Conservation (phyloP, 2,797 vertebrate species). For the Podarcis siculus region DNA sequence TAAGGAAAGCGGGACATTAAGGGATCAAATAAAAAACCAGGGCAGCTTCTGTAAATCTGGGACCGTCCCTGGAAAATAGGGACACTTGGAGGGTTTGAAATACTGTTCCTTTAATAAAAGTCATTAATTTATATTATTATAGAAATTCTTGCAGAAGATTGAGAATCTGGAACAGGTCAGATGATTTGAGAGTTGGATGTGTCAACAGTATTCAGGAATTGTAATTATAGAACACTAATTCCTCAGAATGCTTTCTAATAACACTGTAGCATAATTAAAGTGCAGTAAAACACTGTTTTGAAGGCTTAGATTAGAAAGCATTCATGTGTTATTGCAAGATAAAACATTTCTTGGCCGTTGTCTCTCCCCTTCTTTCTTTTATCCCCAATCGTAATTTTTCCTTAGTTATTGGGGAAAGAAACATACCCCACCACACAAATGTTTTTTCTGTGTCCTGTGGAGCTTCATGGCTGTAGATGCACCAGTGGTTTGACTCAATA, state of each 20-base stretch:
- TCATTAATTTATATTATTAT: neutral
- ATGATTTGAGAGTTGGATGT: neutral
- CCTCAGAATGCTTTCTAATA: too few species aligned
- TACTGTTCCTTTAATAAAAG: neutral
- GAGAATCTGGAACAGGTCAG: neutral
- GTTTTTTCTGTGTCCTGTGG: too few species aligned
- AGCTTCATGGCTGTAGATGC: too few species aligned
- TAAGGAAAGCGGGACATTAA: too few species aligned
- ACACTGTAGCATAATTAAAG: neutral
- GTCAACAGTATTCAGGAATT: neutral
- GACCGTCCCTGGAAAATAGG: too few species aligned
- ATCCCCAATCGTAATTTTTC: too few species aligned
- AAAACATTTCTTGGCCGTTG: neutral
- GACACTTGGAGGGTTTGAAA: too few species aligned
- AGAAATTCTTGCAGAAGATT: neutral
- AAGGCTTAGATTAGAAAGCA: neutral
- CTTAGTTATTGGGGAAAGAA: too few species aligned
- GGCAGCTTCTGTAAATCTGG: too few species aligned
- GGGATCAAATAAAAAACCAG: too few species aligned
- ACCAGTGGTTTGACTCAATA: too few species aligned
- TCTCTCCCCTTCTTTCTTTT: neutral
- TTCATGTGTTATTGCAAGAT: neutral
- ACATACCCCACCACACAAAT: too few species aligned
- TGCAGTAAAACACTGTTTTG: neutral
- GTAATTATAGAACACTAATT: neutral